These are phyloP conservation scores for Pogonognathellus flavescens DNA, from an alignment of 1,140 invertebrate genomes.

Conservation along the genomic window DNA sequence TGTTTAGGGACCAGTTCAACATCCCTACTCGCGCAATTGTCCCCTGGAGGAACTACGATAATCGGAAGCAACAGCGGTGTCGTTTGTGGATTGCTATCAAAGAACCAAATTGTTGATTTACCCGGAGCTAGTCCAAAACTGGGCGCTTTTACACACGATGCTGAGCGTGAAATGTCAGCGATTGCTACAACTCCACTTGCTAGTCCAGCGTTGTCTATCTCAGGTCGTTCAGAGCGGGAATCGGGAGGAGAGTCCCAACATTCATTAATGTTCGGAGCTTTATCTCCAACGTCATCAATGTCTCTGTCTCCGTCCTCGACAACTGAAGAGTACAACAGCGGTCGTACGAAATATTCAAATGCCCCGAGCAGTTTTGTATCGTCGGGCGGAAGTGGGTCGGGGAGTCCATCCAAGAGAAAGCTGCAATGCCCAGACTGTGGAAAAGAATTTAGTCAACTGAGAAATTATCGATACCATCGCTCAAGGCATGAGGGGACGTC, in stretches of 20 bases:
- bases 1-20: slow-evolving; percentile 12
- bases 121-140: background rate
- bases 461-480: slow-evolving; percentile 83
- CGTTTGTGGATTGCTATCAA: background rate
- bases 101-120: background rate
- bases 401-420: slow-evolving; percentile 16
- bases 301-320: slow-evolving; percentile 1
- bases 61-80: background rate
- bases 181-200: background rate
- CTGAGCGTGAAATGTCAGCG: background rate
- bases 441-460: slow-evolving; percentile 83
- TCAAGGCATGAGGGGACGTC: slow-evolving; percentile 81
- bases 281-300: background rate
- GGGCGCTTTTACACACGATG: background rate
- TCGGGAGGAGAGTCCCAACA: slow-evolving; percentile 23
- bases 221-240: slow-evolving; percentile 15
- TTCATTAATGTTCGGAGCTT: background rate
- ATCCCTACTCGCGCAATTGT: background rate
- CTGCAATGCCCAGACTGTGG: slow-evolving; percentile 74
- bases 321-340: slow-evolving; percentile 4
- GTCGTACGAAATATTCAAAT: background rate
- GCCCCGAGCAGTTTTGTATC: background rate
- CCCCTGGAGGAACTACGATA: too few species aligned
- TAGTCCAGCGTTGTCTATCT: slow-evolving; percentile 18
- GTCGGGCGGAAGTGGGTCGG: too few species aligned